Base-by-base conservation (phyloP, 2,888 invertebrate species). In the Campopleginae sp. region DNA sequence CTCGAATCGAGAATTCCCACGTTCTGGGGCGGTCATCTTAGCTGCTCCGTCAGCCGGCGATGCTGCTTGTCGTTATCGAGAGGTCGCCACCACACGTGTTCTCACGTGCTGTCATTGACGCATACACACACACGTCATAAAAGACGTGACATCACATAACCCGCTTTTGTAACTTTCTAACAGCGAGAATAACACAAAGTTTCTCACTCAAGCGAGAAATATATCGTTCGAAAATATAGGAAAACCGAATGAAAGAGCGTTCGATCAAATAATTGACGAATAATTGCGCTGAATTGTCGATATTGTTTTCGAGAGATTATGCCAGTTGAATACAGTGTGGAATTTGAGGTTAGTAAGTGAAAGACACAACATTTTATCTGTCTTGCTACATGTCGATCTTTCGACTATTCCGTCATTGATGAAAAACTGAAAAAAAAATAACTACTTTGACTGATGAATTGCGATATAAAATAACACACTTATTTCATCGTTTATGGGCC, bases 291-390 rank as follows among this genome's bases (percentile, higher is more conserved):
- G 12, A 31, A 71, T 31, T n/a, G 8, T 70, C 51, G 19, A n/a
- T 10, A 8, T 38, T 33, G 14, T 54, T 19, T 19, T 12, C 10
- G 51, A 19, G 23, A 27, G 63, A 44, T 33, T 33, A 48, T 27
- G 61, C 65, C 48, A 48, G 38, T 48, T 48, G 19, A 38, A 65
- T 33, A 46, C 17, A 5, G 33, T 19, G 38, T 19, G 38, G 14
- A 38, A 65, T 76, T 65, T n/a, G 33, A 76, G 65, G 65, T 65
- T 76, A 76, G 65, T 74, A 54, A 31, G 65, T 63, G 38, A 80
- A 80, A 83, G 65, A 61, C 81, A 81, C 70, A 82, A 81, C 78
- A 80, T 84, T 63, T 38, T 48, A 19, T 33, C 38, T 14, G 46
- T 38, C 17, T 48, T 48, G 46, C 61, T 38, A 48, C 44, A 14